Percentiles rank a stretch among this genome's conserved stretches.
These are phyloP conservation scores for Phortica magna DNA, from an alignment of 2,888 invertebrate genomes.

Conservation along the genomic window DNA sequence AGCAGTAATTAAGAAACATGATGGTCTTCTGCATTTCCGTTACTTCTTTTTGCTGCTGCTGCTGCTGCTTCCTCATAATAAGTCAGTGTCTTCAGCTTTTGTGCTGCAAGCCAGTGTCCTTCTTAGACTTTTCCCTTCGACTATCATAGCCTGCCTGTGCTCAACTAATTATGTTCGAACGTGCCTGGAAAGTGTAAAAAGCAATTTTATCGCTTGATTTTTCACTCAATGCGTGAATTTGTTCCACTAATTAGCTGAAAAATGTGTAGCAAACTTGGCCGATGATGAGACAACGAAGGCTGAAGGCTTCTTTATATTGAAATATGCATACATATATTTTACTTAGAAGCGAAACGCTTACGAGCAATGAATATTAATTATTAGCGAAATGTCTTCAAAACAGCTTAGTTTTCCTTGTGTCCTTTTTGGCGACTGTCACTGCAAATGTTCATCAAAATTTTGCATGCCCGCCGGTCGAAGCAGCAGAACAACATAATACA, in stretches of 20 bases:
- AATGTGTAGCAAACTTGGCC: not conserved
- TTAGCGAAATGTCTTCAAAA: not conserved
- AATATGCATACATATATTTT: not conserved
- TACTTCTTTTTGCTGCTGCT: slow-evolving; percentile 53
- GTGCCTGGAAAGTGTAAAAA: slow-evolving; percentile 70
- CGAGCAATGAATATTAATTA: not conserved
- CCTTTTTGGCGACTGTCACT: too few species aligned
- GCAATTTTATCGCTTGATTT: slow-evolving; percentile 56
- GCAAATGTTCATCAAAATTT: too few species aligned
- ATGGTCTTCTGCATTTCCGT: slow-evolving; percentile 37
- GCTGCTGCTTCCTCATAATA: slow-evolving; percentile 46
- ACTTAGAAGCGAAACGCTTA: not conserved
- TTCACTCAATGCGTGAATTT: slow-evolving; percentile 18
- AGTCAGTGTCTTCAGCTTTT: slow-evolving; percentile 20
- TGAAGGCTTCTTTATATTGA: not conserved
- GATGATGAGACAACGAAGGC: not conserved
- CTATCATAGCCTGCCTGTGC: slow-evolving; percentile 55
- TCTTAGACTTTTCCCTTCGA: not conserved
- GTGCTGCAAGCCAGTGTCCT: not conserved
- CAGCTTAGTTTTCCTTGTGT: not conserved
- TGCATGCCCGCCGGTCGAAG: too few species aligned
- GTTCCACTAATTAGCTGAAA: slow-evolving; percentile 13
- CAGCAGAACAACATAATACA: not conserved
- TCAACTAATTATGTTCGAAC: slow-evolving; percentile 72
- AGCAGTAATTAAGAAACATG: slow-evolving; percentile 72